Percentiles rank a stretch among this genome's conserved stretches.
Evolutionary conservation across 2,888 invertebrate species (phyloP).

Genomic region (Acheta domesticus): DNA sequence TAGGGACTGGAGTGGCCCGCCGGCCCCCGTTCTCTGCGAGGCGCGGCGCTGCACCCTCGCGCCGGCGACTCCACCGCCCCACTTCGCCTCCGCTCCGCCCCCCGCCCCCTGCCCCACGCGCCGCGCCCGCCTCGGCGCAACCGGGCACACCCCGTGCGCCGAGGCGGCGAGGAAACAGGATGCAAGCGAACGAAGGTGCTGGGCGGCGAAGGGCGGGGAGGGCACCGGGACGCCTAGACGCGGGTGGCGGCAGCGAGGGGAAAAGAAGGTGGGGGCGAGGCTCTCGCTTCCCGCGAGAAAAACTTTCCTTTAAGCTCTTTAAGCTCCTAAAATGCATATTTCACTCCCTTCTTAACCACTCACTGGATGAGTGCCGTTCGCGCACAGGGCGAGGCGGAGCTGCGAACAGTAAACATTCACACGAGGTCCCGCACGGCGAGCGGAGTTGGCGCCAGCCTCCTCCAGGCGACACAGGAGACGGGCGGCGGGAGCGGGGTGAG

Average conservation of each 20-base stretch:
- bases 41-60: neutral
- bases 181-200: neutral
- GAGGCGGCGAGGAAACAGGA: neutral
- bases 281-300: too few relatives aligned
- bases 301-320: too few relatives aligned
- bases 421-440: neutral
- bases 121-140: neutral
- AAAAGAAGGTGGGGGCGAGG: too few relatives aligned
- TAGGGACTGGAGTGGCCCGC: neutral
- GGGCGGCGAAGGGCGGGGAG: neutral
- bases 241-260: neutral
- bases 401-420: too few relatives aligned
- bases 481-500: too few relatives aligned
- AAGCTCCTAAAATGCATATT: too few relatives aligned
- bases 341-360: too few relatives aligned
- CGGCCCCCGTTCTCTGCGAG: constrained; percentile 4
- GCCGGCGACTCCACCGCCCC: neutral
- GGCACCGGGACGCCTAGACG: neutral
- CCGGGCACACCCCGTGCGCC: neutral
- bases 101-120: neutral
- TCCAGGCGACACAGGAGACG: neutral
- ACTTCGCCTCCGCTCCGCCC: neutral
- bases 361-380: too few relatives aligned
- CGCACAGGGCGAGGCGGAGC: too few relatives aligned
- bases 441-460: neutral